These are phyloP conservation scores for Mnemiopsis leidyi DNA, from an alignment of 37 sponge, comb jelly and placozoan genomes.

Conservation along the genomic window DNA sequence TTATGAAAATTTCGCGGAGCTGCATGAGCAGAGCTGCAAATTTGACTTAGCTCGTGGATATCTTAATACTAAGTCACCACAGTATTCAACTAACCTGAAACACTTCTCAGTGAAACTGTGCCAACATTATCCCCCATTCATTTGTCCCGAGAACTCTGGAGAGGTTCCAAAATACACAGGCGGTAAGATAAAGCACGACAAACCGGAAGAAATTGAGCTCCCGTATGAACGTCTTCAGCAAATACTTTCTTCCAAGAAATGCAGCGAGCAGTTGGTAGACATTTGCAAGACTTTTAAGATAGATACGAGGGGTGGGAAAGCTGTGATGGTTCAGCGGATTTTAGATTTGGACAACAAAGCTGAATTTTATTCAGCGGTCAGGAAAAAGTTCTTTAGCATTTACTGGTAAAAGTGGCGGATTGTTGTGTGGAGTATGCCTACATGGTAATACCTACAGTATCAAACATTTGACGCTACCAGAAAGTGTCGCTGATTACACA, in stretches of 20 bases:
- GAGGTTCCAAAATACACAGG: too few relatives aligned
- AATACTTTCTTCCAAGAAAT: not conserved
- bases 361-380: not conserved
- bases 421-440: not conserved
- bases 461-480: not conserved
- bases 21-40: not conserved
- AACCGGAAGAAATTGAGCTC: not conserved
- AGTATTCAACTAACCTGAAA: not conserved
- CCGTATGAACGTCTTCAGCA: not conserved
- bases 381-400: not conserved
- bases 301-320: constrained; percentile 10
- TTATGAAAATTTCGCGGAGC: not conserved
- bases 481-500: not conserved
- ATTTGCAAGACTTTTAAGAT: not conserved
- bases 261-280: not conserved
- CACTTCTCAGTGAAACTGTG: not conserved
- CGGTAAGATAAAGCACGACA: not conserved
- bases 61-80: not conserved
- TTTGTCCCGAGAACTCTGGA: not conserved
- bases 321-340: not conserved
- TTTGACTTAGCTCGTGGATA: not conserved
- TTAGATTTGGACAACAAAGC: not conserved
- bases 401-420: not conserved
- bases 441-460: not conserved
- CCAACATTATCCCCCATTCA: not conserved